Conservation (phyloP, 2,113 vertebrate species). For the Lophius piscatorius region DNA sequence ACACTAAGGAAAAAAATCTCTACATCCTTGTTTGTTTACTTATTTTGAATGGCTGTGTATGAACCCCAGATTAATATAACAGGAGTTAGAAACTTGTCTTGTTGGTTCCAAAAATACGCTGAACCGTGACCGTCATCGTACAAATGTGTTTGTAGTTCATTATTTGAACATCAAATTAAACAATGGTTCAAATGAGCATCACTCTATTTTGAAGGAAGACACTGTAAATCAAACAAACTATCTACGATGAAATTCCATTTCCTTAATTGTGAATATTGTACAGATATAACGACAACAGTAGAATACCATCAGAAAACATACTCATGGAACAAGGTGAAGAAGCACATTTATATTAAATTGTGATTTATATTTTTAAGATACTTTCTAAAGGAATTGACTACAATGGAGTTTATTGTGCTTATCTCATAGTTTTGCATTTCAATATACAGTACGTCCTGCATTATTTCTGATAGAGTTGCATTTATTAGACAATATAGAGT, state of each 20-base stretch:
- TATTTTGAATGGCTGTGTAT: slow-evolving; percentile 26
- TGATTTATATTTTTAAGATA: slow-evolving; percentile 82
- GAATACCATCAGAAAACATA: slow-evolving; percentile 45
- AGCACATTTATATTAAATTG: slow-evolving; percentile 37
- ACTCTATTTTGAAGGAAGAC: slow-evolving; percentile 33
- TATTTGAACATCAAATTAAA: slow-evolving; percentile 30
- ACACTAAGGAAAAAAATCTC: slow-evolving; percentile 9
- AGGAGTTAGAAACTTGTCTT: slow-evolving; percentile 14
- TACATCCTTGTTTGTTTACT: slow-evolving; percentile 17
- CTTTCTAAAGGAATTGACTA: slow-evolving; percentile 74
- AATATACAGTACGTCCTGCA: slow-evolving; percentile 35
- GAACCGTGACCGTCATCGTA: no score
- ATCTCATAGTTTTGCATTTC: slow-evolving; percentile 70
- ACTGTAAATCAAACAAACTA: slow-evolving; percentile 39
- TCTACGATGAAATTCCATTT: no score
- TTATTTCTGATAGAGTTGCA: slow-evolving; percentile 60
- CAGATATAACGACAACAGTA: slow-evolving; percentile 39
- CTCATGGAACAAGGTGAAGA: slow-evolving; percentile 58
- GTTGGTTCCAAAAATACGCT: slow-evolving; percentile 3
- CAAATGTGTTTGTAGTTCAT: slow-evolving; percentile 38
- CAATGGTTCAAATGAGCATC: slow-evolving; percentile 11
- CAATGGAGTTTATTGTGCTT: slow-evolving; percentile 64
- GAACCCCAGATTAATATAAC: slow-evolving; percentile 9
- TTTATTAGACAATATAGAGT: slow-evolving; percentile 51
- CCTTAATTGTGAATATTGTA: slow-evolving; percentile 57